Percentiles rank a stretch among this genome's conserved stretches.
phyloP scores from a whole-genome alignment of 1,140 invertebrate genomes.

The Brachionus sp. region DNA sequence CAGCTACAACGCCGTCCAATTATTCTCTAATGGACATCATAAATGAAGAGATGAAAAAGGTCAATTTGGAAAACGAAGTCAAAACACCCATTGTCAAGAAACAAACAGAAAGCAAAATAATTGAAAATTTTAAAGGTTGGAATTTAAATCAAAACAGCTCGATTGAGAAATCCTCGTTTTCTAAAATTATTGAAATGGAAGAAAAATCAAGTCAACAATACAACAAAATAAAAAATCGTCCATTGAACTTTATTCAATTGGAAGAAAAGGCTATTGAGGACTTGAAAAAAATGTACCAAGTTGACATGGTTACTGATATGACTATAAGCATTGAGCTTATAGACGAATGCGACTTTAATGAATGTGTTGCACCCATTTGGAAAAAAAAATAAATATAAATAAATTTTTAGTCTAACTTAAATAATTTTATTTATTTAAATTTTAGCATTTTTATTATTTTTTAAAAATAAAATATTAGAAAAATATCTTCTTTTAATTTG shows the following conservation, averaged over 20 bases:
- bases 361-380: conserved; percentile 15
- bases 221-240: conserved; percentile 34
- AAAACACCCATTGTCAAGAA: neutral
- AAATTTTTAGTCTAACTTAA: neutral
- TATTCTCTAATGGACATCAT: conserved; percentile 10
- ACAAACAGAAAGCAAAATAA: neutral
- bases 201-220: conserved; percentile 25
- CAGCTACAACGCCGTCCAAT: neutral
- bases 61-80: conserved; percentile 7
- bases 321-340: conserved; percentile 37
- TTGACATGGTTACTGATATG: conserved; percentile 10
- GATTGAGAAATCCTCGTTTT: neutral
- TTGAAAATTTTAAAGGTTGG: conserved; percentile 6
- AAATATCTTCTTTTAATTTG: neutral
- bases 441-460: neutral
- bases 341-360: neutral
- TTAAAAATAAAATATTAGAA: too few relatives aligned
- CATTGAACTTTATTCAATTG: neutral
- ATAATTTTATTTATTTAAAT: neutral
- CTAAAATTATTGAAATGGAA: conserved; percentile 43
- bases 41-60: conserved; percentile 31
- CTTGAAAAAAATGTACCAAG: conserved; percentile 22
- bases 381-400: conserved; percentile 20
- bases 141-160: neutral
- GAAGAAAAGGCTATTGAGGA: conserved; percentile 40